Evolutionary conservation across 2,113 vertebrate genomes (phyloP), one percentile per base, ranked within the genome.

Genomic region (Pseudorasbora parva): DNA sequence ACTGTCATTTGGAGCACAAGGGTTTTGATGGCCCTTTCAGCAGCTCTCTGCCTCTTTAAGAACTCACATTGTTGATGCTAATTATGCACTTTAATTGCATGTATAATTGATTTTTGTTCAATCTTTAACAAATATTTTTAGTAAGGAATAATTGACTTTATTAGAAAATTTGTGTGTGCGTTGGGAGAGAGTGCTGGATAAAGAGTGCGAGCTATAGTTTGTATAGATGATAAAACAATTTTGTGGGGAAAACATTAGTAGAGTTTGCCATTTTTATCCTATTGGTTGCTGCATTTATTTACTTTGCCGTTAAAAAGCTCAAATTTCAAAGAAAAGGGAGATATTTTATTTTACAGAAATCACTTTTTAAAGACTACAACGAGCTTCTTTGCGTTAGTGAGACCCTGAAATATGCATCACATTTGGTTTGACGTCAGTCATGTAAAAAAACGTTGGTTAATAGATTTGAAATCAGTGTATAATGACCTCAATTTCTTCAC

Each of bases 1-100:
- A 83, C 81, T 64, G 57, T 56, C 81, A 59, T 86, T 80, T 78
- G 59, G 33, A 73, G 81, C 27, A 43, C 15, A 33, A 74, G 81
- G 76, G 81, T 68, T 78, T 80, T 83, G 45, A 79, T 73, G 54
- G 68, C 81, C 33, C n/a, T 76, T 76, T 66, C 47, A 51, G 73
- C 27, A 57, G 69, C 57, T 30, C 47, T 73, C 8, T 56, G 49
- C 68, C 37, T 66, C 77, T 79, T 74, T 41, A 86, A 37, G 74
- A 77, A 77, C 5, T 57, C 0, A 59, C 17, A 77, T 23, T 4
- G n/a, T 77, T 41, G 54, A 15, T 17, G 51, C 19, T 57, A 77
- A 41, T 59, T 15, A 59, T 59, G 37, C 19, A 8, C 54, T 77
- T 59, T 41, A 41, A 57, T 77, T 59, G 54, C 51, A 23, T 41